phyloP scores from a whole-genome alignment of 2,113 vertebrate genomes.

The Protobothrops mucrosquamatus region DNA sequence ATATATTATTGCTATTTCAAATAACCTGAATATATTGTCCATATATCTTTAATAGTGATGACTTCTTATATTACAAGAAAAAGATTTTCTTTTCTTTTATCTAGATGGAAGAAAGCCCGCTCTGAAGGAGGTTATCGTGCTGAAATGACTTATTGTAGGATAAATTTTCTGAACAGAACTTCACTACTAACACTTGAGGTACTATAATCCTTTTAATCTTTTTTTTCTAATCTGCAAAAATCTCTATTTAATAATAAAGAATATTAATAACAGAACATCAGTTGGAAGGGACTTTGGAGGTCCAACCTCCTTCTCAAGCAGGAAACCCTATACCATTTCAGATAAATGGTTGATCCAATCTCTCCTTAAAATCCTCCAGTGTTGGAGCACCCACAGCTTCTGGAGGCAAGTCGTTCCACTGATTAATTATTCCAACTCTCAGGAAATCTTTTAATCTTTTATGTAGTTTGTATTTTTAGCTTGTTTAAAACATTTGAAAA shows the following conservation, averaged over 20 bases:
- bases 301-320: not conserved
- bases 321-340: not conserved
- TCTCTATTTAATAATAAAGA: not conserved
- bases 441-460: not conserved
- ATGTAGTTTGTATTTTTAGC: not conserved
- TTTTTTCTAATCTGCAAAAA: not conserved
- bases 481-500: not conserved
- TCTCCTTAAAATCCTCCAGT: not conserved
- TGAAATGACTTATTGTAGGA: constrained; percentile 86
- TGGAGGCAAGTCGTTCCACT: not conserved
- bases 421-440: not conserved
- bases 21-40: too few species aligned
- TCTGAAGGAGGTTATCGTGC: constrained; percentile 79
- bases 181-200: constrained; percentile 93
- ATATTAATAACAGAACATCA: not conserved
- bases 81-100: not conserved
- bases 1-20: too few species aligned
- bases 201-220: constrained; percentile 6
- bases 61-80: constrained; percentile 6
- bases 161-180: constrained; percentile 88
- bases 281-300: not conserved
- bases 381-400: not conserved
- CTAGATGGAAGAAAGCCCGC: constrained; percentile 84
- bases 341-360: not conserved
- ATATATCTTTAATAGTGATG: not conserved